phyloP scores from a whole-genome alignment of 1,140 invertebrate genomes.

The Drosophila busckii region DNA sequence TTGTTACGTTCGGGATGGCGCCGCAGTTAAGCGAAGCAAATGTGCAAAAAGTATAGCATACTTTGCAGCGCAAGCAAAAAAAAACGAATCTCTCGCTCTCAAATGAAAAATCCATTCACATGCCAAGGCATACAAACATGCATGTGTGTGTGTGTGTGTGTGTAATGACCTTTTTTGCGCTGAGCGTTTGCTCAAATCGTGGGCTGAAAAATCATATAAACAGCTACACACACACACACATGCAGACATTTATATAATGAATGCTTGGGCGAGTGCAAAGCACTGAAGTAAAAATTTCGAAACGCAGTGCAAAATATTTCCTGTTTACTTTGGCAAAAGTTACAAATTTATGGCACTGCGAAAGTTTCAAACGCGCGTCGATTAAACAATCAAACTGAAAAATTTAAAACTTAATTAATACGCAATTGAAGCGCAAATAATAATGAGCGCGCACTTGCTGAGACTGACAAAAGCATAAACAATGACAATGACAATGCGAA shows the following conservation, averaged over 20 bases:
- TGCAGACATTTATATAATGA: no score
- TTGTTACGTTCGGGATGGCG: no score
- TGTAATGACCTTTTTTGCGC: conserved; percentile 8
- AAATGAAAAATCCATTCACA: no score
- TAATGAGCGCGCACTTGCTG: conserved; percentile 6
- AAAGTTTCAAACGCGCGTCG: no score
- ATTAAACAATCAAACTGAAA: not conserved
- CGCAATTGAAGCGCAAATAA: conserved; percentile 8
- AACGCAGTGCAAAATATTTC: conserved; percentile 57
- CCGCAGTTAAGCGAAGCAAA: not conserved
- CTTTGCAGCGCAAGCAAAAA: conserved; percentile 1
- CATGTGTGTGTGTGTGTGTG: no score
- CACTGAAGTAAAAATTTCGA: conserved; percentile 33
- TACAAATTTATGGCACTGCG: conserved; percentile 61
- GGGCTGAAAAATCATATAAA: conserved; percentile 4
- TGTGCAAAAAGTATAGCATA: conserved; percentile 9
- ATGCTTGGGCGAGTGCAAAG: not conserved
- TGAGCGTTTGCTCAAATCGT: conserved; percentile 1
- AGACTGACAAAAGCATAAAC: not conserved
- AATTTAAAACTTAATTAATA: no score
- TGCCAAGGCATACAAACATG: no score
- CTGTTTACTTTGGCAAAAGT: conserved; percentile 70
- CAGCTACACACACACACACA: no score
- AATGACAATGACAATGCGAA: not conserved
- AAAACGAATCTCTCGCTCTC: no score